Evolutionary conservation across 2,797 vertebrate species (phyloP).

Genomic region (Anas bernieri): DNA sequence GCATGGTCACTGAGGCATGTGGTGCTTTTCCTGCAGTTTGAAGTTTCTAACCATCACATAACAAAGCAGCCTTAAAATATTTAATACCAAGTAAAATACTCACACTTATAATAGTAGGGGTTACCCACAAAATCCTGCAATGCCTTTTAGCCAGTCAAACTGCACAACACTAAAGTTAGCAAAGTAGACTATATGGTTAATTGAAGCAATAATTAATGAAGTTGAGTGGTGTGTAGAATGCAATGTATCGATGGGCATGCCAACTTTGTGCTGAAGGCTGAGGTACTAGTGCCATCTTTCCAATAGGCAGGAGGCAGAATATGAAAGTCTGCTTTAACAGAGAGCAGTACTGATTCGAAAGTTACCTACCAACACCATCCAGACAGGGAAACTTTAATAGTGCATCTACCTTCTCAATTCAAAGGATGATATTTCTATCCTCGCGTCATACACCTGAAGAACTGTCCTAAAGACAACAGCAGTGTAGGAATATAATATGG

Average conservation of each 20-base stretch:
- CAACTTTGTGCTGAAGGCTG: not conserved
- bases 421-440: not conserved
- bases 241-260: not conserved
- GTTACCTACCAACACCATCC: not conserved
- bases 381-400: not conserved
- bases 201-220: not conserved
- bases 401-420: not conserved
- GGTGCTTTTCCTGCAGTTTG: not conserved
- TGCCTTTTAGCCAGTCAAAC: not conserved
- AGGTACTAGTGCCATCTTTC: not conserved
- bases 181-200: not conserved
- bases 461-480: not conserved
- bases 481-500: not conserved
- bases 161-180: not conserved
- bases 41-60: not conserved
- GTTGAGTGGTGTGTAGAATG: not conserved
- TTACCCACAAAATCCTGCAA: not conserved
- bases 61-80: not conserved
- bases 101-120: not conserved
- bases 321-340: not conserved
- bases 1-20: too few species aligned
- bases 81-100: not conserved
- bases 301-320: not conserved
- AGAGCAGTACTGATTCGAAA: not conserved
- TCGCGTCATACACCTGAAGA: not conserved